A percentile compares a stretch with the other conserved stretches of the same genome.
These are phyloP conservation scores for Sinelater perroti DNA, from an alignment of 2,888 invertebrate species.

Conservation along the genomic window DNA sequence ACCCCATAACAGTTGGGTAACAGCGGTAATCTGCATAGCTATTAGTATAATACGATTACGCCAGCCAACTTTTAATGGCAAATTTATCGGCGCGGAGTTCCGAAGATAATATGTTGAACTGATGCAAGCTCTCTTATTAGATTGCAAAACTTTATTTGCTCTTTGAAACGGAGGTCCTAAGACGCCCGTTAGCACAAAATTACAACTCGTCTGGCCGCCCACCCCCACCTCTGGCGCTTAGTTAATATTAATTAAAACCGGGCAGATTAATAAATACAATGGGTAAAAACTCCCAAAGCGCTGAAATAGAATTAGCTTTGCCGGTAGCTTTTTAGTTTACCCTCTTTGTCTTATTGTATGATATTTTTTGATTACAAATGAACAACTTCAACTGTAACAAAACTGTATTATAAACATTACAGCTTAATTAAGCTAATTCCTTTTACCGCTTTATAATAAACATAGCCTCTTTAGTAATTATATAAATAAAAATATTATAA, in stretches of 20 bases:
- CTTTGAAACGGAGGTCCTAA: too few relatives aligned
- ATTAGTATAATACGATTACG: conserved; percentile 35
- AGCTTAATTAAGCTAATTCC: background rate
- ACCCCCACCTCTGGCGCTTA: too few relatives aligned
- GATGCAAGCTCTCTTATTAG: conserved; percentile 11
- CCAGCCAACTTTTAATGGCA: conserved; percentile 30
- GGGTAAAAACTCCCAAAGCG: background rate
- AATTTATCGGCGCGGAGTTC: conserved; percentile 27
- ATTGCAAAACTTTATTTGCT: too few relatives aligned
- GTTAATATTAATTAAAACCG: conserved; percentile 9
- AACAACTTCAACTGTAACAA: conserved; percentile 2
- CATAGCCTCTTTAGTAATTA: too few relatives aligned
- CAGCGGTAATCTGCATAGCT: conserved; percentile 28
- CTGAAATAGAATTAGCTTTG: conserved; percentile 6
- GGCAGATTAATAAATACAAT: background rate
- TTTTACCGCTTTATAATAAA: too few relatives aligned
- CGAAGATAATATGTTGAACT: conserved; percentile 20
- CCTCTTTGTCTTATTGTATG: conserved; percentile 6
- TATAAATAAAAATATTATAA: too few relatives aligned
- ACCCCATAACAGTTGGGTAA: conserved; percentile 23
- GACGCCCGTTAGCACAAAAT: too few relatives aligned
- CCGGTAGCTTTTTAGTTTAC: conserved; percentile 4
- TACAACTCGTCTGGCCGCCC: too few relatives aligned
- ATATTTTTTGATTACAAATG: conserved; percentile 12
- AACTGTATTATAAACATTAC: conserved; percentile 2